Evolutionary conservation across 1,140 invertebrate species (phyloP), one percentile per base, ranked within the genome.

Genomic region (Drosophila littoralis): DNA sequence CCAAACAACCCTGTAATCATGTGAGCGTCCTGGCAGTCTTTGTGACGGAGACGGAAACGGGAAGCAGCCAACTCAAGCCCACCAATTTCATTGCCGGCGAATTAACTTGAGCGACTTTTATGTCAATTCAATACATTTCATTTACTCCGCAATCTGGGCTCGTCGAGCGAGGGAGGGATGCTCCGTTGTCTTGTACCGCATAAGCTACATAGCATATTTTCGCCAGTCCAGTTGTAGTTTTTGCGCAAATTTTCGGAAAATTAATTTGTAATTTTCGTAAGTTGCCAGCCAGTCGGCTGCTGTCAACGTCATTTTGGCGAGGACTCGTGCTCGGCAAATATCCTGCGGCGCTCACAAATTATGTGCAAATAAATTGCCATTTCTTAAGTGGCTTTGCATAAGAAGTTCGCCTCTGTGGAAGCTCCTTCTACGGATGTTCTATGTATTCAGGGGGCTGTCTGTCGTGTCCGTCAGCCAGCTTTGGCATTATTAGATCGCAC

Each of bases 41-140:
- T 9, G 28, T 22, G 38, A 12, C 13, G 28, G 42, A 45, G 22
- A 8, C 9, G 10, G 32, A 17, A 7, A 17, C 15, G 32, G 40
- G 10, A 36, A 2, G 22, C 22, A 28, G 17, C 6, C 0, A 28
- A 33, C 6, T n/a, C 22, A 22, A 51, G 48, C 72, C 79, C 71
- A 89, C 79, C 84, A 88, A 88, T 88, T 88, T 89, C 83, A 86
- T 80, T 80, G 77, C 84, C 79, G 67, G 69, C 77, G 84, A 89
- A 88, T 88, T 88, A 88, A 88, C 80, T 88, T 89, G 85, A 90
- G 84, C 81, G 81, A 89, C 84, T 89, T 90, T 89, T 89, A 89
- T 89, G 84, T 90, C 84, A 89, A 89, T 89, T 89, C 84, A 89
- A 89, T 89, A 89, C 84, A 90, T 90, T 89, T 89, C 85, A 89